Conservation (phyloP, 2,797 vertebrate genomes). For the Uromys caudimaculatus region DNA sequence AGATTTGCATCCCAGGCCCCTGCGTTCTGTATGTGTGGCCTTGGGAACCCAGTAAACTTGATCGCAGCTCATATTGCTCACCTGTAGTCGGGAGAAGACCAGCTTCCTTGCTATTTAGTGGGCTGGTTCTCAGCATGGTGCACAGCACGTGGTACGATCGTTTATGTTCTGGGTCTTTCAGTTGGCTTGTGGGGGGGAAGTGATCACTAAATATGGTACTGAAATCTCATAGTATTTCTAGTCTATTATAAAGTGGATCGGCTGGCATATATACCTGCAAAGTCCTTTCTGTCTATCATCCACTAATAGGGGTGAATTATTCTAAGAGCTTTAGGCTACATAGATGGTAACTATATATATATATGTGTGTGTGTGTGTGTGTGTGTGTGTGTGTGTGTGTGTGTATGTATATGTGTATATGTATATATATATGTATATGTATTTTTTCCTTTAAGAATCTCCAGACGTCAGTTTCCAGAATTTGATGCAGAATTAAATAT, state of each 20-base stretch:
- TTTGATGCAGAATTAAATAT: slow-evolving; percentile 89
- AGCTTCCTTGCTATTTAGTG: neutral
- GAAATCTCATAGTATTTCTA: neutral
- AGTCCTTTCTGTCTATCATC: neutral
- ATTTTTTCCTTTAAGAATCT: slow-evolving; percentile 84
- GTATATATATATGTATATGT: too few relatives aligned
- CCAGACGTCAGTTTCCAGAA: slow-evolving; percentile 81
- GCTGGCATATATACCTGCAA: neutral
- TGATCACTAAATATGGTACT: neutral
- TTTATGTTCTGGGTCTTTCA: neutral
- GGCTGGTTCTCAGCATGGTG: neutral
- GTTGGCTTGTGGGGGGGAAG: neutral
- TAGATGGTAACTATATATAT: too few relatives aligned
- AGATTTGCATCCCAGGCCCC: neutral
- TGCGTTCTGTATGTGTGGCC: neutral
- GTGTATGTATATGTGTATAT: too few relatives aligned
- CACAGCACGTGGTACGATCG: neutral
- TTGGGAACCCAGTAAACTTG: neutral
- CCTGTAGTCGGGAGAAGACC: neutral
- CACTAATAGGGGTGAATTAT: slow-evolving; percentile 33
- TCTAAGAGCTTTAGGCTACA: neutral
- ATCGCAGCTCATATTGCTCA: neutral
- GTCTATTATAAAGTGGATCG: slow-evolving; percentile 34
- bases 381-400: neutral
- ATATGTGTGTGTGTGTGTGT: neutral